A percentile compares a stretch with the other conserved stretches of the same genome.
Conservation (phyloP, 2,888 invertebrate genomes). For the Emesis castigata region DNA sequence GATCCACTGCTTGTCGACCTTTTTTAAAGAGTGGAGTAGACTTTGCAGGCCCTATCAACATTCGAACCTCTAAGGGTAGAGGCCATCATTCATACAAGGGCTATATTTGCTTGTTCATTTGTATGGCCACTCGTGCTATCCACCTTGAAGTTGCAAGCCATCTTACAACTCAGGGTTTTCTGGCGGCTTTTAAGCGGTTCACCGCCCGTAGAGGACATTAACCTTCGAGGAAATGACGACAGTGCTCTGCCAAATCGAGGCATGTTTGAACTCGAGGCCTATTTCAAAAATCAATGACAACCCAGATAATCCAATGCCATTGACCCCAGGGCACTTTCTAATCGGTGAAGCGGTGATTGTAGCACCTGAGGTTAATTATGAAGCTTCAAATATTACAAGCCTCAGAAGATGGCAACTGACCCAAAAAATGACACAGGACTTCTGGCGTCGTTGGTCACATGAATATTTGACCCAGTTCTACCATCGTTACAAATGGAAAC, state of each 20-base stretch:
- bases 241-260: slow-evolving; percentile 52
- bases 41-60: slow-evolving; percentile 50
- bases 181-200: slow-evolving; percentile 39
- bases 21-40: slow-evolving; percentile 54
- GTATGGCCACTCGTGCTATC: slow-evolving; percentile 43
- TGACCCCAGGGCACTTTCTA: slow-evolving; percentile 60
- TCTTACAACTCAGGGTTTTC: slow-evolving; percentile 59
- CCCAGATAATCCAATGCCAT: slow-evolving; percentile 34
- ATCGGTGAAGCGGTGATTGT: slow-evolving; percentile 53
- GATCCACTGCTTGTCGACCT: slow-evolving; percentile 39
- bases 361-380: slow-evolving; percentile 40
- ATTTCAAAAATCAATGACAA: slow-evolving; percentile 10
- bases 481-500: slow-evolving; percentile 49
- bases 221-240: slow-evolving; percentile 56
- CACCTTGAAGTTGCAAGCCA: slow-evolving; percentile 51
- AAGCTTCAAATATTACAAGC: slow-evolving; percentile 27
- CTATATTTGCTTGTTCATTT: slow-evolving; percentile 27
- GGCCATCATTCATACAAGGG: slow-evolving; percentile 46
- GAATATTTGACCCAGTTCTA: slow-evolving; percentile 44
- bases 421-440: slow-evolving; percentile 53
- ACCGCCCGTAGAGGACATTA: slow-evolving; percentile 34
- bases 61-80: slow-evolving; percentile 53
- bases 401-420: slow-evolving; percentile 53
- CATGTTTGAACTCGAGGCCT: slow-evolving; percentile 56
- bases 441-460: slow-evolving; percentile 55